A percentile compares a stretch with the other conserved stretches of the same genome.
phyloP scores from a whole-genome alignment of 2,113 vertebrate species.

The Leuciscus idus region DNA sequence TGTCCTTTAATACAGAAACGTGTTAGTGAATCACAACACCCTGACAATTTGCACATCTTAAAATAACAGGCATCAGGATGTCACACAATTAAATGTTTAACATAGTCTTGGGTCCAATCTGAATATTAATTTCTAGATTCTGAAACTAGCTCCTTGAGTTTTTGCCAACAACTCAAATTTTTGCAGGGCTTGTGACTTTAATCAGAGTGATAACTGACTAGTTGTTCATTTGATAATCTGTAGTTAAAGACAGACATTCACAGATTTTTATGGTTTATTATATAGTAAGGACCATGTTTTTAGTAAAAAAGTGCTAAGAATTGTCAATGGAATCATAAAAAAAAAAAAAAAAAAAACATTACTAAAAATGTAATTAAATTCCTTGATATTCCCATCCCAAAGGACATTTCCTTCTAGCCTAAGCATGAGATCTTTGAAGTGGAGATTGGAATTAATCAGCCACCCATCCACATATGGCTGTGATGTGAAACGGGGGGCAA shows the following conservation, averaged over 20 bases:
- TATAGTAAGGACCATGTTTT: not conserved
- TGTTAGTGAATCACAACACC: not conserved
- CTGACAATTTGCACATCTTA: not conserved
- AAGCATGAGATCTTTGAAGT: not conserved
- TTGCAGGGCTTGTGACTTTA: not conserved
- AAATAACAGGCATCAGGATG: not conserved
- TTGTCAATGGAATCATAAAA: not conserved
- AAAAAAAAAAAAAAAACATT: not conserved
- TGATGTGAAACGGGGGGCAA: not conserved
- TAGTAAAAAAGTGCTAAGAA: not conserved
- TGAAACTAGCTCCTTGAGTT: not conserved
- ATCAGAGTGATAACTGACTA: not conserved
- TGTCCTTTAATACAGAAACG: not conserved
- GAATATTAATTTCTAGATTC: not conserved
- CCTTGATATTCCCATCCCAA: not conserved
- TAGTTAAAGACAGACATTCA: not conserved
- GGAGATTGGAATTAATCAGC: constrained; percentile 5
- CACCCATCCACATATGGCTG: not conserved
- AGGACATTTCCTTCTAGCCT: not conserved
- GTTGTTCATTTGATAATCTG: not conserved
- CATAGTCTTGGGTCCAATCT: not conserved
- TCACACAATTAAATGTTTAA: not conserved
- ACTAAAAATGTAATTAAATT: not conserved
- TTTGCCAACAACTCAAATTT: not conserved
- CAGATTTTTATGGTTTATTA: not conserved